Conservation (phyloP, 1,140 invertebrate species). For the Drosophila nigromelanica region DNA sequence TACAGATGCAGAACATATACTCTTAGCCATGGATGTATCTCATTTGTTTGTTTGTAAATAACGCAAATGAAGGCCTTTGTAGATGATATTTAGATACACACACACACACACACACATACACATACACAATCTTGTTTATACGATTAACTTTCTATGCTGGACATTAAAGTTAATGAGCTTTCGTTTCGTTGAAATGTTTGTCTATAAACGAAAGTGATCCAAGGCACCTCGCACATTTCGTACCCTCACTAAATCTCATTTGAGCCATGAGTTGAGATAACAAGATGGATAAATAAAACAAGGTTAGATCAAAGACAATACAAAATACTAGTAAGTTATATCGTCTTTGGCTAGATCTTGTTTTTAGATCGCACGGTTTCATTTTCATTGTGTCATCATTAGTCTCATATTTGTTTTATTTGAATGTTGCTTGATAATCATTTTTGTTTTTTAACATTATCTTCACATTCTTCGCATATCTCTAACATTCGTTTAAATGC, state of each 20-base stretch:
- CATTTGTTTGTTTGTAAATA: constrained; percentile 70
- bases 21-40: constrained; percentile 5
- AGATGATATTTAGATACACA: constrained; percentile 20
- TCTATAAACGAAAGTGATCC: constrained; percentile 55
- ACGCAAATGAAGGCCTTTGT: constrained; percentile 59
- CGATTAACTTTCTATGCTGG: constrained; percentile 63
- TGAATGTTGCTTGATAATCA: neutral
- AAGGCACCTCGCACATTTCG: constrained; percentile 5
- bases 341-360: neutral
- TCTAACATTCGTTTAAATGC: neutral
- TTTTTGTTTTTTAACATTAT: no score
- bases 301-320: neutral
- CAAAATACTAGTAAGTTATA: no score
- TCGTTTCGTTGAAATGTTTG: constrained; percentile 59
- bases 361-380: neutral
- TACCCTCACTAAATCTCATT: constrained; percentile 1
- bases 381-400: neutral
- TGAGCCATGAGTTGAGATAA: constrained; percentile 17
- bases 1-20: constrained; percentile 21
- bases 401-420: neutral
- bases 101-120: constrained; percentile 8
- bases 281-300: neutral
- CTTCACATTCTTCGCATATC: neutral
- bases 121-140: constrained; percentile 5
- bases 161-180: constrained; percentile 73